phyloP scores from a whole-genome alignment of 2,797 vertebrate genomes.

The Knipowitschia caucasica region DNA sequence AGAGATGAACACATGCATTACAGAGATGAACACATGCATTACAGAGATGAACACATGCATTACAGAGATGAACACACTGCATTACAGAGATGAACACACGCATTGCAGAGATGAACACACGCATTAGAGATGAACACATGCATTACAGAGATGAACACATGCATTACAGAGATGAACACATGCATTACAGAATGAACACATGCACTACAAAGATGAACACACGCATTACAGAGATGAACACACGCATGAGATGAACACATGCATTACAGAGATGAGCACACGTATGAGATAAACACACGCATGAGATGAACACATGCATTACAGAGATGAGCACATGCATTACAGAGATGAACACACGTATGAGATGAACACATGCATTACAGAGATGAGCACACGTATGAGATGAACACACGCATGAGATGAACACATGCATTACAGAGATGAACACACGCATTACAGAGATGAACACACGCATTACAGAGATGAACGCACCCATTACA shows the following conservation, averaged over 20 bases:
- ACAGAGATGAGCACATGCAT: slow-evolving; percentile 18
- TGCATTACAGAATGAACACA: not conserved
- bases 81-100: slow-evolving; percentile 18
- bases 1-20: slow-evolving; percentile 15
- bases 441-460: slow-evolving; percentile 3
- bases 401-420: slow-evolving; percentile 8
- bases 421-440: slow-evolving; percentile 9
- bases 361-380: slow-evolving; percentile 7
- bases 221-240: not conserved
- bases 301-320: not conserved
- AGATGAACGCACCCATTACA: slow-evolving; percentile 9
- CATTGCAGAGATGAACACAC: not conserved
- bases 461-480: slow-evolving; percentile 1
- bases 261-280: not conserved
- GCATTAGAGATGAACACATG: slow-evolving; percentile 15
- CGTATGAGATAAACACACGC: slow-evolving; percentile 7
- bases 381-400: not conserved
- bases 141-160: not conserved
- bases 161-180: slow-evolving; percentile 18
- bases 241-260: slow-evolving; percentile 7
- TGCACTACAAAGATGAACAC: slow-evolving; percentile 18
- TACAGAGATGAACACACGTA: not conserved
- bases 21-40: not conserved
- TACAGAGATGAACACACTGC: not conserved
- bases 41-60: slow-evolving; percentile 18